A percentile compares a stretch with the other conserved stretches of the same genome.
phyloP scores from a whole-genome alignment of 2,888 invertebrate species.

The Tupiocoris notatus region DNA sequence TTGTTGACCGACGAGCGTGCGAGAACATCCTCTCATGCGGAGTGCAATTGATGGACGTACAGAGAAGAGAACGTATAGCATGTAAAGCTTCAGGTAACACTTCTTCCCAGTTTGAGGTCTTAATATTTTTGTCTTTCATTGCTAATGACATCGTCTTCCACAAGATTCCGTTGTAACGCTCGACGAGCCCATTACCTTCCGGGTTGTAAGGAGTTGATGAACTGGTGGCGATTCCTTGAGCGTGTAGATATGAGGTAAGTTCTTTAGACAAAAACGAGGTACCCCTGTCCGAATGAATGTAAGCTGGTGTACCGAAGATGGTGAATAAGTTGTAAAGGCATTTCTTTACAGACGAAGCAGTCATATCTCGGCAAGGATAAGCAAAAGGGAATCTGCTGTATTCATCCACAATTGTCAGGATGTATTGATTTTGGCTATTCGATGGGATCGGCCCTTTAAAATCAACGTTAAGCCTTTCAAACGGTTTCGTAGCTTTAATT shows the following conservation, averaged over 20 bases:
- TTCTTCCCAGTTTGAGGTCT: neutral
- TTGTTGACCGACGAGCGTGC: constrained; percentile 3
- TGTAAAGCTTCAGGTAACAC: constrained; percentile 15
- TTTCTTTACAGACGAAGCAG: neutral
- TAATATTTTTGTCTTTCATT: neutral
- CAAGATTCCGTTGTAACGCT: too few species aligned
- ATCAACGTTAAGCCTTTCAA: neutral
- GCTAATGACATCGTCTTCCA: constrained; percentile 18
- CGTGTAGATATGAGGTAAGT: neutral
- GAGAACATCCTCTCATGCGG: constrained; percentile 21
- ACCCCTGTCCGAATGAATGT: neutral
- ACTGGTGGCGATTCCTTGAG: neutral
- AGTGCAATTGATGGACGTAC: constrained; percentile 20
- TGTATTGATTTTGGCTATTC: neutral
- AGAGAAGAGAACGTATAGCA: constrained; percentile 14
- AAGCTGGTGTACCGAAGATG: neutral
- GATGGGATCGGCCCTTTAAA: neutral
- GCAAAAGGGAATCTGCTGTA: neutral
- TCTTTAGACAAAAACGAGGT: constrained; percentile 6
- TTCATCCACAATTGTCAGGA: neutral
- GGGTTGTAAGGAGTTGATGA: neutral
- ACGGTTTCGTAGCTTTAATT: constrained; percentile 1
- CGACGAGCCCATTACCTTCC: constrained; percentile 4
- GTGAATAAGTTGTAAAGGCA: neutral
- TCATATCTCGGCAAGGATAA: constrained; percentile 11